Evolutionary conservation across 1,140 invertebrate genomes (phyloP), one percentile per base, ranked within the genome.

Genomic region (Drepana arcuata): DNA sequence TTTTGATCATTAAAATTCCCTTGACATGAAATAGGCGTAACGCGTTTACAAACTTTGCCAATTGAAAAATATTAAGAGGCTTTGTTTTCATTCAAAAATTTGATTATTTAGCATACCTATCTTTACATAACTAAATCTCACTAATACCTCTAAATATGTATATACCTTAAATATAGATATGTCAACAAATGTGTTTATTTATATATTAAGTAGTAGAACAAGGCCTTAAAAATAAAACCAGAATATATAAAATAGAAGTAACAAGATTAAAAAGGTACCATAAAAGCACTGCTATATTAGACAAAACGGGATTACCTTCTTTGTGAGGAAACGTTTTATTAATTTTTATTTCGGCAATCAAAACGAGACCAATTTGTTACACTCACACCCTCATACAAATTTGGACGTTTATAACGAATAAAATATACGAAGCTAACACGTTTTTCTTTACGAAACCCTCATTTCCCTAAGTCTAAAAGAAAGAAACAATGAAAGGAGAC

Each of bases 41-140:
- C 25, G 32, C 33, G 23, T 63, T 60, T 61, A 65, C 48, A 71
- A 80, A 71, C 65, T 75, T 66, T 35, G 48, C 29, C 67, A 61
- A 63, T 77, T 64, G 75, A 77, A 73, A 75, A 70, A 72, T 67
- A 60, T 73, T 72, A 70, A 80, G 77, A 71, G 62, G 62, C 67
- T 77, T 70, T 70, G 64, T 73, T 69, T 74, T 77, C 69, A 73
- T 52, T n/a, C n/a, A n/a, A n/a, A n/a, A n/a, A n/a, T n/a, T n/a
- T n/a, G n/a, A n/a, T n/a, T n/a, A n/a, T n/a, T n/a, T n/a, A n/a
- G n/a, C n/a, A n/a, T n/a, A n/a, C n/a, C n/a, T n/a, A n/a, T n/a
- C n/a, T n/a, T n/a, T n/a, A n/a, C n/a, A n/a, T n/a, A n/a, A n/a
- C n/a, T n/a, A n/a, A n/a, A n/a, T n/a, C n/a, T n/a, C n/a, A n/a